Conservation (phyloP, 2,797 vertebrate genomes). For the Aythya fuligula region DNA sequence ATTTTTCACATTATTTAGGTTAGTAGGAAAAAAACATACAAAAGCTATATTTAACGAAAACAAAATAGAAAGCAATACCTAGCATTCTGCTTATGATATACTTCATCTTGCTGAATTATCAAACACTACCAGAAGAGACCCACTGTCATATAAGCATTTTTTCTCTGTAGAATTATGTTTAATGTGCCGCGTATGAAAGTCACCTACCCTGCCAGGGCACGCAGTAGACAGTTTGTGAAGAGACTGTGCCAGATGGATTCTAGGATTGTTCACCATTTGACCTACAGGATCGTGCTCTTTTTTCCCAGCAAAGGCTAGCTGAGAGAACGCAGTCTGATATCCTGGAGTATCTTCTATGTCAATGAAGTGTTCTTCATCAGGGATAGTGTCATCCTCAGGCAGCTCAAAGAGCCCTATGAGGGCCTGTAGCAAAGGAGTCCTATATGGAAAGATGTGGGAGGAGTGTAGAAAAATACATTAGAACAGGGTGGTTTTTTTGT, state of each 20-base stretch:
- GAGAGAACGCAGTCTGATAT: constrained; percentile 98
- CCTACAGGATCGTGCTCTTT: constrained; percentile 97
- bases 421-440: constrained; percentile 94
- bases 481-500: not conserved
- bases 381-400: constrained; percentile 96
- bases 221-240: constrained; percentile 96
- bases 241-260: constrained; percentile 94
- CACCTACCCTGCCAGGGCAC: constrained; percentile 92
- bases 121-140: not conserved
- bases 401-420: constrained; percentile 97
- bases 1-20: not conserved
- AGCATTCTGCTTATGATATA: not conserved
- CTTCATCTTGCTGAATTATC: not conserved
- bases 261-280: constrained; percentile 92
- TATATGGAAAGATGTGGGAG: constrained; percentile 35
- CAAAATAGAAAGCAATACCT: not conserved
- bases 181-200: not conserved
- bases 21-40: not conserved
- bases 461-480: not conserved
- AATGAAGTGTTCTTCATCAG: constrained; percentile 98
- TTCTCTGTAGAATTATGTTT: not conserved
- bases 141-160: not conserved
- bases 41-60: not conserved
- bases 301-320: constrained; percentile 95
- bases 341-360: constrained; percentile 98